These are phyloP conservation scores for Papilio dardanus DNA, from an alignment of 1,140 invertebrate species.

Conservation along the genomic window DNA sequence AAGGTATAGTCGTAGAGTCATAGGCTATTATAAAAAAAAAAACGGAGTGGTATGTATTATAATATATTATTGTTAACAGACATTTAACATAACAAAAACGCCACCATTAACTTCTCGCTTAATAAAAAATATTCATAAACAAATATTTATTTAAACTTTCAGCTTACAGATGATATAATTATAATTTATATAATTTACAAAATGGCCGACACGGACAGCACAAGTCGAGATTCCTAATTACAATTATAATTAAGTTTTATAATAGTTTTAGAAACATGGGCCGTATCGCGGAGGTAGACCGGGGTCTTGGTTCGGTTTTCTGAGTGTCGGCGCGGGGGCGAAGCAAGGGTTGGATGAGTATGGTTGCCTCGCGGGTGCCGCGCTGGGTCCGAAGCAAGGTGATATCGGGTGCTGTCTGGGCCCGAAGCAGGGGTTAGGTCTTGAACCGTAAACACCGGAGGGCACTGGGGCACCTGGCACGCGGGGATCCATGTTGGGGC, in stretches of 20 bases:
- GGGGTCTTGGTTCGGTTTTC: constrained; percentile 38
- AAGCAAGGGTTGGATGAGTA: constrained; percentile 47
- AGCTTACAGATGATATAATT: not conserved
- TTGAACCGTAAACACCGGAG: not conserved
- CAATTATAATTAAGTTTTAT: constrained; percentile 21
- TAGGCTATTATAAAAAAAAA: not conserved
- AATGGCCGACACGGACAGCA: not conserved
- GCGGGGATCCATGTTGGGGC: constrained; percentile 23
- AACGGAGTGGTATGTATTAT: not conserved
- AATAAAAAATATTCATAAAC: not conserved
- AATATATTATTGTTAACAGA: not conserved
- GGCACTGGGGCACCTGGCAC: constrained; percentile 17
- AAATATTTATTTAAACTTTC: constrained; percentile 1
- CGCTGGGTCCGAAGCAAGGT: constrained; percentile 36
- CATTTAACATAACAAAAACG: not conserved
- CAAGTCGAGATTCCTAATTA: constrained; percentile 27
- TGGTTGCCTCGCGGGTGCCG: constrained; percentile 2
- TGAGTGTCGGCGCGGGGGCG: constrained; percentile 42
- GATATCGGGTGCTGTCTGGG: constrained; percentile 15
- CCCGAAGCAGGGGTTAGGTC: constrained; percentile 8
- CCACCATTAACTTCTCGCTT: not conserved
- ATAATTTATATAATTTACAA: not conserved
- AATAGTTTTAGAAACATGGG: constrained; percentile 25
- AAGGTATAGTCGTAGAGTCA: not conserved
- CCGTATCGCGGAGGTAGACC: constrained; percentile 13